phyloP scores from a whole-genome alignment of 2,888 invertebrate species.

The Hypena proboscidalis region DNA sequence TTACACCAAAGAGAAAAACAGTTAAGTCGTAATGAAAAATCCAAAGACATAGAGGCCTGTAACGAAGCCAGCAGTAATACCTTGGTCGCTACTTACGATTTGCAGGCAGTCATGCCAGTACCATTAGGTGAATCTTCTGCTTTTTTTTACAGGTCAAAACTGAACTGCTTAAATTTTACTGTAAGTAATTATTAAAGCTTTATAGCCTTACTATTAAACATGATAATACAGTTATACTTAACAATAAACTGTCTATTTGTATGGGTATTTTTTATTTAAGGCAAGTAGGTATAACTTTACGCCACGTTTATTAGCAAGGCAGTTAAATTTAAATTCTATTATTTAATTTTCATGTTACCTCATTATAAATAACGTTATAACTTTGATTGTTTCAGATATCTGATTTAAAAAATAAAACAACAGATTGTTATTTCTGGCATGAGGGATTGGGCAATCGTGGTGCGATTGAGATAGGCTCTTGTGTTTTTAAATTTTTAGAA shows the following conservation, averaged over 20 bases:
- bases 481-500: conserved; percentile 25
- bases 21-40: conserved; percentile 17
- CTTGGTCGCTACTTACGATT: conserved; percentile 10
- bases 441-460: conserved; percentile 25
- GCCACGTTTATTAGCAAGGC: neutral
- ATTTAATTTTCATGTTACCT: conserved; percentile 1
- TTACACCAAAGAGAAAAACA: too few relatives aligned
- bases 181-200: conserved; percentile 3
- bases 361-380: conserved; percentile 3
- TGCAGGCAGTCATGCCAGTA: conserved; percentile 8
- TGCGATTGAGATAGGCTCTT: conserved; percentile 30
- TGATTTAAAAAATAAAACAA: conserved; percentile 14
- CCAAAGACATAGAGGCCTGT: conserved; percentile 7
- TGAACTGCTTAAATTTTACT: conserved; percentile 22
- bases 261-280: neutral
- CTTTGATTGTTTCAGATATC: conserved; percentile 12
- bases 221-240: neutral
- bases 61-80: conserved; percentile 3
- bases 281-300: neutral
- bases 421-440: conserved; percentile 25
- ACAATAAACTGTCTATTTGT: neutral
- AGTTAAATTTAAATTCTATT: conserved; percentile 8
- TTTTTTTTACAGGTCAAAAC: conserved; percentile 23
- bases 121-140: conserved; percentile 16
- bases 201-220: conserved; percentile 3